Percentiles rank a stretch among this genome's conserved stretches.
Evolutionary conservation across 2,113 vertebrate species (phyloP).

Genomic region (Tragelaphus strepsiceros): DNA sequence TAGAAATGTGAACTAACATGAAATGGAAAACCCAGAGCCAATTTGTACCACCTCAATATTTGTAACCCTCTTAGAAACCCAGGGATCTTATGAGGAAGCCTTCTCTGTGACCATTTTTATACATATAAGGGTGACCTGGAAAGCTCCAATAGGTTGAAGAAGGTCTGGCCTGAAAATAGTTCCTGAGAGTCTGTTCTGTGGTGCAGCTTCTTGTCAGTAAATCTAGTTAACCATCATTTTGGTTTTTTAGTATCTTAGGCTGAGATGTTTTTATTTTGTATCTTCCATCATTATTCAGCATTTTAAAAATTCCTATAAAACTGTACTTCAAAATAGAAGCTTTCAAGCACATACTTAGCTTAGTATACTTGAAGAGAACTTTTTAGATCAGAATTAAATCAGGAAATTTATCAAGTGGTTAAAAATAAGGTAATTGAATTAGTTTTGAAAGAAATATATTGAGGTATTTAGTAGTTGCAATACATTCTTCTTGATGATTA

Average conservation of each 20-base stretch:
- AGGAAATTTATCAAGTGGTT: neutral
- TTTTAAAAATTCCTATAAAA: neutral
- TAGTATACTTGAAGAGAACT: neutral
- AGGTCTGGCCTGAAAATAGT: neutral
- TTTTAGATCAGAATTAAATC: neutral
- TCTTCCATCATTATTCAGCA: neutral
- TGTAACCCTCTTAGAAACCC: neutral
- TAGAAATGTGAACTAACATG: neutral
- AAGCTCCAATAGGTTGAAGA: neutral
- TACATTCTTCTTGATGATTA: neutral
- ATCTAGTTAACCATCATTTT: neutral
- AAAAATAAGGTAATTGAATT: neutral
- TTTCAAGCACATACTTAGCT: neutral
- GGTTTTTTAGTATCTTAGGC: neutral
- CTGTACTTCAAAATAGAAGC: neutral
- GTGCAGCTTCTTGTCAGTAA: neutral
- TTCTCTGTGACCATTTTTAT: neutral
- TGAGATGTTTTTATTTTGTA: neutral
- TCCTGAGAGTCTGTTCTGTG: neutral
- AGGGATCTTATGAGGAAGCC: fast-evolving
- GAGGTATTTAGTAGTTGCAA: neutral
- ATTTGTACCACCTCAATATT: neutral
- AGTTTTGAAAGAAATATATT: neutral
- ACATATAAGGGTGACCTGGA: neutral
- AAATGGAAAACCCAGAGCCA: neutral